Evolutionary conservation across 2,797 vertebrate species (phyloP), one percentile per base, ranked within the genome.

Genomic region (Perodicticus potto): DNA sequence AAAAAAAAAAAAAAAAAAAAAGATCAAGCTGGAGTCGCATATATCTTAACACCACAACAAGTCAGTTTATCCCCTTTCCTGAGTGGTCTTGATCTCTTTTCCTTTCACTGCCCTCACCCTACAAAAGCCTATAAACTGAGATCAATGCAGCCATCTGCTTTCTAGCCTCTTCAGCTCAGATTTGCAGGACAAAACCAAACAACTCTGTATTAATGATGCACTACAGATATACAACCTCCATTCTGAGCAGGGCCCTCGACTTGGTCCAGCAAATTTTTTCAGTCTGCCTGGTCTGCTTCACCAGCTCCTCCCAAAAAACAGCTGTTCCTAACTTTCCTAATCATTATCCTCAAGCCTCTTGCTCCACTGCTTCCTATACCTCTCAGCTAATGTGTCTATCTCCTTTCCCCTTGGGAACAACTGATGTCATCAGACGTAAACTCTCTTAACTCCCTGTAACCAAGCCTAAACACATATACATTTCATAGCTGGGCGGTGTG

Each of bases 381-480:
- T 92, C 55, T 45, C 13, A 85, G 40, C 25, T 80, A n/a, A 29
- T 37, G 1, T 91, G 20, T 83, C 67, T 76, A 74, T 20, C 32
- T 29, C 14, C 45, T 37, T 90, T 90, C 63, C 76, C 73, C 63
- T 87, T 76, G 55, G 55, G 43, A 87, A 77, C 20, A 86, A 78
- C 5, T 34, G 32, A 89, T 25, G 57, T 67, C 53, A 93, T 29
- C 67, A 86, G 22, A 94, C 29, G 85, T 25, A 49, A 87, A 63
- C 34, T 78, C 63, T 55, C 27, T 78, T 34, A 81, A 69, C 8
- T 53, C 40, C 57, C 77, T 78, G 55, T 45, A 87, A 5, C 27
- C n/a, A 83, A 69, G 14, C 45, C 76, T 67, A 86, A 92, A 95
- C 94, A 94, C 22, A 57, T 70, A 95, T 3, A 29, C 76, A 93